Percentiles rank a stretch among this genome's conserved stretches.
Conservation (phyloP, 2,113 vertebrate genomes). For the Balaenoptera acutorostrata region DNA sequence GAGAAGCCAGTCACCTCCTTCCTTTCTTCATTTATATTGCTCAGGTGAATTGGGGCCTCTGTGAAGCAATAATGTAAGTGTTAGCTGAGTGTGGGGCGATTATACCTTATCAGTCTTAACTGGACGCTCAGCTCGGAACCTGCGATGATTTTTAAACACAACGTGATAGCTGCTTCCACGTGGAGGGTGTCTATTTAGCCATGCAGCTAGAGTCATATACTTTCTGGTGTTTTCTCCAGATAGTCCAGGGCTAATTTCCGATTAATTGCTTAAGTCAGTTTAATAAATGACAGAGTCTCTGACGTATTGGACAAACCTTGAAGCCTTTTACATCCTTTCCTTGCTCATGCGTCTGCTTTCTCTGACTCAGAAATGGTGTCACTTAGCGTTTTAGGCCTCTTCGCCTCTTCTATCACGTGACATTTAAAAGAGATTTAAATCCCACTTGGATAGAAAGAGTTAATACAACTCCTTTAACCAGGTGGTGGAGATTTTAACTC, state of each 20-base stretch:
- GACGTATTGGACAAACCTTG: neutral
- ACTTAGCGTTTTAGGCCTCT: neutral
- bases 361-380: neutral
- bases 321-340: fast-evolving
- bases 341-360: neutral
- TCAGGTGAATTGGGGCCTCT: neutral
- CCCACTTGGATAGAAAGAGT: neutral
- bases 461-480: neutral
- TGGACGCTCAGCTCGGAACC: neutral
- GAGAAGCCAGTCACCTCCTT: neutral
- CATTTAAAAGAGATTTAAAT: neutral
- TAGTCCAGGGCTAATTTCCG: neutral
- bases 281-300: neutral
- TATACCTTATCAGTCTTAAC: fast-evolving
- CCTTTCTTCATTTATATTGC: neutral
- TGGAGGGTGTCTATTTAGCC: neutral
- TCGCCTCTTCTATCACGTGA: neutral
- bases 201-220: neutral
- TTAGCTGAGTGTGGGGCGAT: neutral
- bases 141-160: neutral
- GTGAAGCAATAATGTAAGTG: fast-evolving
- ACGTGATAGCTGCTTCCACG: neutral
- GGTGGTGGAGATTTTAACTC: too few relatives aligned
- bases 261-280: too few relatives aligned
- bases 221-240: neutral